A percentile compares a stretch with the other conserved stretches of the same genome.
Conservation (phyloP, 1,140 invertebrate species). For the Acromyrmex heyeri region DNA sequence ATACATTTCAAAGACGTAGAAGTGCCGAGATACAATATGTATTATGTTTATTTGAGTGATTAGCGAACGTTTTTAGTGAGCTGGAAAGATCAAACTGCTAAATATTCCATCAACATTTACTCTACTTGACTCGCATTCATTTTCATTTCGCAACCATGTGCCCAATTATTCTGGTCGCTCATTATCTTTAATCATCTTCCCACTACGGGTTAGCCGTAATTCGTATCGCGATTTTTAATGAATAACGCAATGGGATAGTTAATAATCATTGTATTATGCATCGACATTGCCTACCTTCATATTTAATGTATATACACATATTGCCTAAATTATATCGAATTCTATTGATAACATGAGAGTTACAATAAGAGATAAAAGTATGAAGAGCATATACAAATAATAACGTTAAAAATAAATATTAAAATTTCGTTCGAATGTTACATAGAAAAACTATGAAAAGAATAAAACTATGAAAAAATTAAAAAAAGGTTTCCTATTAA, state of each 20-base stretch:
- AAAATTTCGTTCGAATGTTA: not conserved
- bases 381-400: not conserved
- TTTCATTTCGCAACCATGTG: conserved; percentile 38
- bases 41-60: not conserved
- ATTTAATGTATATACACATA: not conserved
- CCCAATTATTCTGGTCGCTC: conserved; percentile 30
- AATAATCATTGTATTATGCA: conserved; percentile 12
- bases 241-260: conserved; percentile 14
- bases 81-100: not conserved
- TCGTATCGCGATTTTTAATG: conserved; percentile 38
- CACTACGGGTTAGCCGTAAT: conserved; percentile 20
- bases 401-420: conserved; percentile 8
- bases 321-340: not conserved
- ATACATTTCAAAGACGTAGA: not conserved
- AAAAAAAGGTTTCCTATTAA: conserved; percentile 1
- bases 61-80: not conserved
- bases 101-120: conserved; percentile 45
- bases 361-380: not conserved
- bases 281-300: not conserved
- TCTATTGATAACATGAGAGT: not conserved
- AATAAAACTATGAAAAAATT: too few relatives aligned
- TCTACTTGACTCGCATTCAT: conserved; percentile 12
- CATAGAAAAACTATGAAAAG: not conserved
- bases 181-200: conserved; percentile 55
- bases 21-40: not conserved